A percentile compares a stretch with the other conserved stretches of the same genome.
These are phyloP conservation scores for Cavia aperea DNA, from an alignment of 2,113 vertebrate genomes.

Conservation along the genomic window DNA sequence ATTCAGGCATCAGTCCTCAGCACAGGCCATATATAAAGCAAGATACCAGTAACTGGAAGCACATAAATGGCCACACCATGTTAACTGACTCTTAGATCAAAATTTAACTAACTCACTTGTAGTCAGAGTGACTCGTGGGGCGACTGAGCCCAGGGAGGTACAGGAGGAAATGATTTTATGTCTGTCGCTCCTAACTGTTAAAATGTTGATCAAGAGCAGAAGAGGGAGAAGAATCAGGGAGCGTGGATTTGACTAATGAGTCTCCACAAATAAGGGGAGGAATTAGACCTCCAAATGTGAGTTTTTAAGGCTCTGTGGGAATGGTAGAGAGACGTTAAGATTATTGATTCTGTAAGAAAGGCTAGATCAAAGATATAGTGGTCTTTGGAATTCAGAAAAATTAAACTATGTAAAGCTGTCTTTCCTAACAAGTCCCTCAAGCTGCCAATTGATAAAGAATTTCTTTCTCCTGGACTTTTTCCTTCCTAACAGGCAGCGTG, in stretches of 20 bases:
- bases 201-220: background rate
- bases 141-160: background rate
- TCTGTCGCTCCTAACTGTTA: background rate
- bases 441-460: background rate
- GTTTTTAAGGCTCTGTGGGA: background rate
- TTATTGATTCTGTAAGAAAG: background rate
- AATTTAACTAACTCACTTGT: background rate
- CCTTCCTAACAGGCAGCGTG: background rate
- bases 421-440: background rate
- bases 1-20: slow-evolving; percentile 17
- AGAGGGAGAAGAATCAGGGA: background rate
- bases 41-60: background rate
- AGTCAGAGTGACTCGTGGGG: background rate
- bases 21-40: background rate
- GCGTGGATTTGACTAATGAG: background rate
- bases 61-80: background rate
- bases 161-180: background rate
- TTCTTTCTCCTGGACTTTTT: background rate
- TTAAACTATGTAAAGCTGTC: background rate
- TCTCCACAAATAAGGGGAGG: background rate
- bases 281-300: background rate
- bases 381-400: background rate
- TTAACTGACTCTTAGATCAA: background rate
- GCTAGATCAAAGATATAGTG: background rate
- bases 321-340: background rate